These are phyloP conservation scores for Apis mellifera DNA, from an alignment of 1,140 invertebrate genomes.

Conservation along the genomic window DNA sequence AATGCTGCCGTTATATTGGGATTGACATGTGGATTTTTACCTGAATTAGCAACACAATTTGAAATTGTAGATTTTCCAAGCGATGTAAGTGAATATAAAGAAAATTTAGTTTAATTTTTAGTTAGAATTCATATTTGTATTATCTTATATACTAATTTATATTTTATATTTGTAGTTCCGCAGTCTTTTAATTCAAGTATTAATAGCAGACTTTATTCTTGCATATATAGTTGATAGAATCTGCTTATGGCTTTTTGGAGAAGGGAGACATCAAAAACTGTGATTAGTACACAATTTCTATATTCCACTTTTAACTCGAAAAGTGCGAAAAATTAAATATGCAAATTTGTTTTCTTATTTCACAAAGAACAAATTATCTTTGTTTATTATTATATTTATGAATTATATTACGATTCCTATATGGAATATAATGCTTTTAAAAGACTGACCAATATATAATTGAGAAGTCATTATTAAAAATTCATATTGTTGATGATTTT, in stretches of 20 bases:
- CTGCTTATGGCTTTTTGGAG: constrained; percentile 95
- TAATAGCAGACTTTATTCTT: constrained; percentile 91
- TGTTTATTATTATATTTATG: background rate
- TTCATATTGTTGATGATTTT: background rate
- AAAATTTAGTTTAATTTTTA: constrained; percentile 1
- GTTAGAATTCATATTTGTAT: background rate
- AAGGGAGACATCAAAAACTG: constrained; percentile 83
- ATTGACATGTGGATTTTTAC: constrained; percentile 89
- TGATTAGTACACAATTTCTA: constrained; percentile 66
- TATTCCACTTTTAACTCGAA: constrained; percentile 3
- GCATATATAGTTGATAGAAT: constrained; percentile 92
- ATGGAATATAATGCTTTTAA: constrained; percentile 21
- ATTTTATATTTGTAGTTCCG: constrained; percentile 89
- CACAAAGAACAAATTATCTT: constrained; percentile 25
- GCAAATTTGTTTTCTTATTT: constrained; percentile 54
- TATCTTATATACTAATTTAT: constrained; percentile 1
- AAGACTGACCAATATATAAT: constrained; percentile 20
- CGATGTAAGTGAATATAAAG: constrained; percentile 85
- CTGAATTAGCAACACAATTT: constrained; percentile 90
- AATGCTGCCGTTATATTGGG: constrained; percentile 88
- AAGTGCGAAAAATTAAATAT: constrained; percentile 32
- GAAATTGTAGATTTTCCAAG: constrained; percentile 94
- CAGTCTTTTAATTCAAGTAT: constrained; percentile 87
- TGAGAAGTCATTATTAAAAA: constrained; percentile 4
- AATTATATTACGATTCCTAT: background rate